Evolutionary conservation across 2,888 invertebrate species (phyloP).

Genomic region (Polyommatus icarus): DNA sequence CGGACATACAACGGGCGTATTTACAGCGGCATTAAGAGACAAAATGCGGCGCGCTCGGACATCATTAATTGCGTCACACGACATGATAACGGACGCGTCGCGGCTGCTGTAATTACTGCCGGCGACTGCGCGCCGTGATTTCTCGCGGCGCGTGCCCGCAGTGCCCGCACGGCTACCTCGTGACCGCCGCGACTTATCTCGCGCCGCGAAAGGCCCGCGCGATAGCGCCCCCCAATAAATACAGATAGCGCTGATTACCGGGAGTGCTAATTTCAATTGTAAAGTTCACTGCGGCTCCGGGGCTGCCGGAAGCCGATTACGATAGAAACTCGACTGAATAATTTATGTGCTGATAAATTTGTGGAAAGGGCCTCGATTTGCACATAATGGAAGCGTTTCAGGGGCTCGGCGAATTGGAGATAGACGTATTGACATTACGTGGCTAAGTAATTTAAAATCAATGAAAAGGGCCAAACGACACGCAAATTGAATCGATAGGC

Average conservation of each 20-base stretch:
- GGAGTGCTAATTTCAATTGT: conserved; percentile 24
- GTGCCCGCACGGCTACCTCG: not conserved
- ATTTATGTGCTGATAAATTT: conserved; percentile 11
- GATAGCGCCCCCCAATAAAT: conserved; percentile 1
- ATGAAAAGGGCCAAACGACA: not conserved
- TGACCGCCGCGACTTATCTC: conserved; percentile 2
- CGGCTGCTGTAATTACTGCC: not conserved
- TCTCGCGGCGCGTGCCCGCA: not conserved
- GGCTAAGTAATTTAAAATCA: not conserved
- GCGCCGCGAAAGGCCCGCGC: conserved; percentile 6
- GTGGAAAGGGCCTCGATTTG: not conserved
- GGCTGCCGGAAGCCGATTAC: conserved; percentile 3
- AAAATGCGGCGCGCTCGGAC: conserved; percentile 3
- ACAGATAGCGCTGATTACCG: conserved; percentile 17
- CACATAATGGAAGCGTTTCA: not conserved
- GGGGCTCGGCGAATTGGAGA: not conserved
- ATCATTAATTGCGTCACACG: conserved; percentile 8
- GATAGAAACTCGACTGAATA: conserved; percentile 2
- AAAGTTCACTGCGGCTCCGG: conserved; percentile 5
- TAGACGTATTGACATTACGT: not conserved
- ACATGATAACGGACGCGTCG: conserved; percentile 5
- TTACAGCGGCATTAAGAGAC: conserved; percentile 1
- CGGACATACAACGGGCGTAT: not conserved
- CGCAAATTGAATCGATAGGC: not conserved
- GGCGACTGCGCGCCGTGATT: not conserved